Evolutionary conservation across 2,797 vertebrate genomes (phyloP).

Genomic region (Triplophysa yarkandensis): DNA sequence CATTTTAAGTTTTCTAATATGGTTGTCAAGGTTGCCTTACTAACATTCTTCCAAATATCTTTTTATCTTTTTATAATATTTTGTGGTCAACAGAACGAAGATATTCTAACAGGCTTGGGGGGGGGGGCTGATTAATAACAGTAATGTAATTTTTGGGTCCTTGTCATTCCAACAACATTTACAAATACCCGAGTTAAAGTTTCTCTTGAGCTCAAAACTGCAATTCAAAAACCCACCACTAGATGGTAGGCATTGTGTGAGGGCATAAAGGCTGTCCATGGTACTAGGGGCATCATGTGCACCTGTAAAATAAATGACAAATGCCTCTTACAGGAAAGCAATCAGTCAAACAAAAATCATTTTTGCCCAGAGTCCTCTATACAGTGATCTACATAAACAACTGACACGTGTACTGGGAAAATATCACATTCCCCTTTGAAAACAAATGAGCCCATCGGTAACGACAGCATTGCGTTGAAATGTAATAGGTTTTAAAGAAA

Average conservation of each 20-base stretch:
- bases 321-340: conserved; percentile 50
- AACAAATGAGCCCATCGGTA: conserved; percentile 48
- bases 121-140: too few species aligned
- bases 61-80: too few species aligned
- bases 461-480: conserved; percentile 55
- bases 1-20: too few species aligned
- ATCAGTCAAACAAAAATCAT: conserved; percentile 56
- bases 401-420: conserved; percentile 51
- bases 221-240: conserved; percentile 45
- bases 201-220: background rate
- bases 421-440: conserved; percentile 39
- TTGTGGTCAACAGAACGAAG: too few species aligned
- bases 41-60: too few species aligned
- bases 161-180: too few species aligned
- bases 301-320: conserved; percentile 44
- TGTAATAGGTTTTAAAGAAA: conserved; percentile 67
- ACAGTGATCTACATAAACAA: conserved; percentile 53
- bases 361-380: conserved; percentile 51
- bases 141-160: too few species aligned
- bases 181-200: too few species aligned
- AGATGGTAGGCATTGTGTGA: conserved; percentile 61
- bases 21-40: too few species aligned
- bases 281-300: background rate
- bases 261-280: conserved; percentile 24
- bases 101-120: too few species aligned